A percentile compares a stretch with the other conserved stretches of the same genome.
phyloP scores from a whole-genome alignment of 2,113 vertebrate species.

The Gopherus flavomarginatus region DNA sequence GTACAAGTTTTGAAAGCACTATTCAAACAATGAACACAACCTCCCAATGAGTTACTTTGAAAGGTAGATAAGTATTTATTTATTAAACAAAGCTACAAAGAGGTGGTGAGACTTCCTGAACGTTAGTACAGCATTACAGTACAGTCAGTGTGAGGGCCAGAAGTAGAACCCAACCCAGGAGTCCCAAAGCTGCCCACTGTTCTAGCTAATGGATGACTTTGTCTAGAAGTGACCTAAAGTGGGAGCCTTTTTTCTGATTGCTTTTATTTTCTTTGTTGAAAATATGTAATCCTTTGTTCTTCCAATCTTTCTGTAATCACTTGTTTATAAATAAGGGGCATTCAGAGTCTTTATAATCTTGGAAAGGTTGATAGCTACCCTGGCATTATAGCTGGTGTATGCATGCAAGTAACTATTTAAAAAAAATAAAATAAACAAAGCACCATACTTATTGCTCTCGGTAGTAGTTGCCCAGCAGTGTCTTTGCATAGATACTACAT shows the following conservation, averaged over 20 bases:
- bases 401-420: background rate
- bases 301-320: fast-evolving
- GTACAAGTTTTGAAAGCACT: background rate
- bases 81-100: background rate
- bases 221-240: background rate
- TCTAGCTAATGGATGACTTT: background rate
- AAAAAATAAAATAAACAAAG: background rate
- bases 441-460: background rate
- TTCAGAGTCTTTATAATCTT: background rate
- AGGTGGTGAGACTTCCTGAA: background rate
- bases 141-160: background rate
- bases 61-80: background rate
- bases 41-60: background rate
- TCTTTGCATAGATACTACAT: background rate
- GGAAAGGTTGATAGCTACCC: background rate
- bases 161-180: background rate
- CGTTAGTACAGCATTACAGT: background rate
- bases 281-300: background rate
- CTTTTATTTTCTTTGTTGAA: background rate
- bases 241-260: background rate
- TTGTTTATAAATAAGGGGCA: background rate
- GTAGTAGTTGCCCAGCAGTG: background rate
- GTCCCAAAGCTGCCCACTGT: background rate
- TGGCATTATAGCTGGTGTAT: fast-evolving
- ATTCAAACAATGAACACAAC: background rate